phyloP scores from a whole-genome alignment of 2,797 vertebrate genomes.

The Acanthurus lineatus region DNA sequence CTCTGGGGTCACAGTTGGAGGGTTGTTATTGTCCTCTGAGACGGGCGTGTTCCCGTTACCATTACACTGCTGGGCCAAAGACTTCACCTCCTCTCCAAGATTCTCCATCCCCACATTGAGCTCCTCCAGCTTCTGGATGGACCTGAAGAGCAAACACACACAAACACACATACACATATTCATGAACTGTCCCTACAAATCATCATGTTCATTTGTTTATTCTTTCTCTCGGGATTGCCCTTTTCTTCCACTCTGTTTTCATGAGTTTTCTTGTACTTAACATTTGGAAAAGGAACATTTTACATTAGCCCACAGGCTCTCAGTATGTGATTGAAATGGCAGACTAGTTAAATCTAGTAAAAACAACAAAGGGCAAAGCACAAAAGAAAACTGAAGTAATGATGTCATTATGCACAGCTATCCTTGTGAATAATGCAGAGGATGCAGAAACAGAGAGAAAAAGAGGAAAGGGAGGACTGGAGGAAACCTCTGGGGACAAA shows the following conservation, averaged over 20 bases:
- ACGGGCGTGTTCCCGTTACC: slow-evolving; percentile 81
- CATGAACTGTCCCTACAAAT: background rate
- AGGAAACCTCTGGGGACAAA: slow-evolving; percentile 46
- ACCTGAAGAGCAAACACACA: slow-evolving; percentile 81
- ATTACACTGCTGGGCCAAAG: slow-evolving; percentile 91
- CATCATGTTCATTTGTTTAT: background rate
- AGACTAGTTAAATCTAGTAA: slow-evolving; percentile 22
- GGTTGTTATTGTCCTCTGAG: slow-evolving; percentile 78
- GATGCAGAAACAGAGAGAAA: slow-evolving; percentile 18
- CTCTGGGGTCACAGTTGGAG: slow-evolving; percentile 76
- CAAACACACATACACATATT: background rate
- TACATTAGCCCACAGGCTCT: background rate
- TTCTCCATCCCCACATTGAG: slow-evolving; percentile 97
- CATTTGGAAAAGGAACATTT: background rate
- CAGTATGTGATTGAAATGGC: background rate
- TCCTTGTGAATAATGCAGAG: slow-evolving; percentile 73
- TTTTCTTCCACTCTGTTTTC: background rate
- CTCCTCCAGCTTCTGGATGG: slow-evolving; percentile 97
- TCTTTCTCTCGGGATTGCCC: background rate
- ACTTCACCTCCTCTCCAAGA: slow-evolving; percentile 91
- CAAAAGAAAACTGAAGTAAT: slow-evolving; percentile 56
- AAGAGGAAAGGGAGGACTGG: slow-evolving; percentile 28
- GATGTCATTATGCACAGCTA: slow-evolving; percentile 60
- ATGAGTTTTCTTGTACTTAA: background rate
- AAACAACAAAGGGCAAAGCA: slow-evolving; percentile 33